These are phyloP conservation scores for Caenorhabditis sp. DNA, from an alignment of 2,888 invertebrate genomes.

Conservation along the genomic window DNA sequence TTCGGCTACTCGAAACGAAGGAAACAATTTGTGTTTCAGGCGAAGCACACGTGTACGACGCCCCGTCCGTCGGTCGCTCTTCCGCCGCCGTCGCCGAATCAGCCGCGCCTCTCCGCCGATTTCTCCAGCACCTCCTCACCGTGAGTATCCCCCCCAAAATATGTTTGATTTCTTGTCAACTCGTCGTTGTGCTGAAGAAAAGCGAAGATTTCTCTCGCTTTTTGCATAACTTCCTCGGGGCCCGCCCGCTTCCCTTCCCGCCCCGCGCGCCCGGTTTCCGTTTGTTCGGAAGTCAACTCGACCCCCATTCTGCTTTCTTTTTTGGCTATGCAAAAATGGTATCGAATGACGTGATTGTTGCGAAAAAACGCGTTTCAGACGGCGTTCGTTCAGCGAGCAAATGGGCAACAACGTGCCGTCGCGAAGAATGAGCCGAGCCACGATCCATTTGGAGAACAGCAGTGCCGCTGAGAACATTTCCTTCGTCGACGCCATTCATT, in stretches of 20 bases:
- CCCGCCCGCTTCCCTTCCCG: constrained; percentile 3
- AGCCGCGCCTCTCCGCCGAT: constrained; percentile 48
- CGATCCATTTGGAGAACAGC: constrained; percentile 56
- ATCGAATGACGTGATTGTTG: constrained; percentile 18
- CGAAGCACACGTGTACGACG: constrained; percentile 48
- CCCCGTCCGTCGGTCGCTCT: constrained; percentile 54
- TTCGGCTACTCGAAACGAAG: no score
- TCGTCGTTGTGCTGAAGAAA: not conserved
- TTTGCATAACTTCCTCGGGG: constrained; percentile 15
- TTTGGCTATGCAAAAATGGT: constrained; percentile 22
- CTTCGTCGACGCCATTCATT: constrained; percentile 51
- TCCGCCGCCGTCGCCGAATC: constrained; percentile 37
- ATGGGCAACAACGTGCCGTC: constrained; percentile 59
- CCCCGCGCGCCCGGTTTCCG: constrained; percentile 30
- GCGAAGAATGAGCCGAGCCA: constrained; percentile 54
- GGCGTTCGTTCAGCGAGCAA: constrained; percentile 56
- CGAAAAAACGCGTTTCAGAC: constrained; percentile 27
- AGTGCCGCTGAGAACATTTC: constrained; percentile 46
- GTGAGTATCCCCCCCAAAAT: constrained; percentile 19
- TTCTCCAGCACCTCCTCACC: constrained; percentile 48
- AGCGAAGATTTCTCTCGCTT: constrained; percentile 14
- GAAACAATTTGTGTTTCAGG: no score
- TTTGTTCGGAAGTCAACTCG: constrained; percentile 48
- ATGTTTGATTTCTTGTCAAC: not conserved
- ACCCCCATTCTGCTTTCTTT: no score